Evolutionary conservation across 2,888 invertebrate genomes (phyloP), one percentile per base, ranked within the genome.

Genomic region (Luperina testacea): DNA sequence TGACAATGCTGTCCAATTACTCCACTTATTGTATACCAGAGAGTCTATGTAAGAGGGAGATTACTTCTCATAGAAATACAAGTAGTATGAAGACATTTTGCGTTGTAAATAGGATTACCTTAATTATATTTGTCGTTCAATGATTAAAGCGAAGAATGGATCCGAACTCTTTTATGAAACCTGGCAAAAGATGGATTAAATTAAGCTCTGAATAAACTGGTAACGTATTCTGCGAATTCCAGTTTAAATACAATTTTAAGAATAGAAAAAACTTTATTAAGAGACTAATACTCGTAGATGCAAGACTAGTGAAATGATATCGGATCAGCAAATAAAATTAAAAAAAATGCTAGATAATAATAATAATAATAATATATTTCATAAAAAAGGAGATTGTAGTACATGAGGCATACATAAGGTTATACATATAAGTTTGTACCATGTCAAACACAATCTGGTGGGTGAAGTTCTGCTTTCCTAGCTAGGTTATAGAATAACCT

Each of bases 1-100:
- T 77, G 80, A 89, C 86, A 89, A 89, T 88, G 57, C 77, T 76
- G 73, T 81, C 81, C 82, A 84, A 88, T 89, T 88, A 89, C 80
- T 81, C 63, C 75, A 80, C 80, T 89, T 75, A 78, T 80, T 75
- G 72, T 77, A 80, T 80, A 80, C 81, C 83, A 84, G 69, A 75
- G 72, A 74, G 59, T 61, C 72, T 69, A 65, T 69, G 70, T 73
- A 70, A 27, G 72, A 76, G 17, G 72, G 73, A 85, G 82, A 82
- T 85, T 85, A 88, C 74, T 80, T 77, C 81, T 77, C 63, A 79
- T 77, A 72, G 82, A 78, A 80, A 81, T 73, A 78, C 64, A 67
- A 80, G 78, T 88, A 88, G 86, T 88, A 84, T 67, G 70, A 76
- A 72, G 72, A 78, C 70, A 75, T 81, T 80, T 75, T 75, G 59